phyloP scores from a whole-genome alignment of 1,140 invertebrate species.

The Brachionus plicatilis region DNA sequence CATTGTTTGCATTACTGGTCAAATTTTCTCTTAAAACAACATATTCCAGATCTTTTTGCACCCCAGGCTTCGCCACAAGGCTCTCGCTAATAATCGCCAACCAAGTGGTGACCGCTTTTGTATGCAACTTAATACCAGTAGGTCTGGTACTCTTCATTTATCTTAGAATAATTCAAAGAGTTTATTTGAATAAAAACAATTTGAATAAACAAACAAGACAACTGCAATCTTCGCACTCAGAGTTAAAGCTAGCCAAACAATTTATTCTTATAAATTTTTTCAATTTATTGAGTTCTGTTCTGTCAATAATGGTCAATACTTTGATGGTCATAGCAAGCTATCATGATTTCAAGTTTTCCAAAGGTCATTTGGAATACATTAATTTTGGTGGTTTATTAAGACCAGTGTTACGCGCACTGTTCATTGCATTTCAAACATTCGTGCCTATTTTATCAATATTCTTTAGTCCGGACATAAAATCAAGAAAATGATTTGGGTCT shows the following conservation, averaged over 20 bases:
- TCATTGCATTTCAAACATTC: not conserved
- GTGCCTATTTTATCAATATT: not conserved
- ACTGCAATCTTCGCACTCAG: too few relatives aligned
- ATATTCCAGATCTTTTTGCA: not conserved
- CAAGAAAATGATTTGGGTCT: too few relatives aligned
- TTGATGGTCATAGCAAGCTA: not conserved
- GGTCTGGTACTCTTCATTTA: not conserved
- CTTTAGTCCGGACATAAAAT: not conserved
- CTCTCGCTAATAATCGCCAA: not conserved
- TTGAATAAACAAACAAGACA: too few relatives aligned
- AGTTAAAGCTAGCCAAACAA: too few relatives aligned
- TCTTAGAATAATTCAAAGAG: too few relatives aligned
- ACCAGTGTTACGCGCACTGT: not conserved
- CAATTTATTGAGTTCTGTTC: not conserved
- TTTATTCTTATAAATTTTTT: not conserved
- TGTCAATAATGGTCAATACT: not conserved
- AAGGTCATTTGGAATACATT: not conserved
- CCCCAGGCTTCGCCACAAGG: not conserved
- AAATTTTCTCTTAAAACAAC: not conserved
- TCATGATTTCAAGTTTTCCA: not conserved
- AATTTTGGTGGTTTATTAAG: not conserved
- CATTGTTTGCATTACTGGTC: not conserved
- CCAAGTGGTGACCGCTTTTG: not conserved
- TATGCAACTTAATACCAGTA: not conserved
- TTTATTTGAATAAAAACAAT: too few relatives aligned